Conservation (phyloP, 2,113 vertebrate genomes). For the Otis tarda region DNA sequence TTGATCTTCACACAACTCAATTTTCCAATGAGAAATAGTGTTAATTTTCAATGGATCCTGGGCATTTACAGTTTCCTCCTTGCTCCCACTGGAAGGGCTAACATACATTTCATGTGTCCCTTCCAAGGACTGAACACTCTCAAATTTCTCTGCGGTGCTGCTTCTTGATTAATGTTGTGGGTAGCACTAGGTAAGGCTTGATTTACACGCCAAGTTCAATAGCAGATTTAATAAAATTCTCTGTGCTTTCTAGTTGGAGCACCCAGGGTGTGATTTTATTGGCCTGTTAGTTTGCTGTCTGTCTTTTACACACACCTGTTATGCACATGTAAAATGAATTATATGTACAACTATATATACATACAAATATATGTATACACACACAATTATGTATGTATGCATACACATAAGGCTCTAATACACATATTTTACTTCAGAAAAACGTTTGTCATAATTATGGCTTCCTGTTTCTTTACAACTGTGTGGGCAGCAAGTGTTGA, state of each 20-base stretch:
- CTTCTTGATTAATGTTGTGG: neutral
- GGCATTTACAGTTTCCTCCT: neutral
- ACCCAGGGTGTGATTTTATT: neutral
- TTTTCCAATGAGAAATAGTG: neutral
- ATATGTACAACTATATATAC: neutral
- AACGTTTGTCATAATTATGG: accelerated
- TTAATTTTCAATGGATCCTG: neutral
- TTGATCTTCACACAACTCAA: neutral
- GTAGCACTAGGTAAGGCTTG: neutral
- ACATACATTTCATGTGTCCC: neutral
- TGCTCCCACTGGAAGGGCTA: neutral
- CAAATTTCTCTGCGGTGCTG: neutral
- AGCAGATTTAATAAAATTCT: constrained; percentile 14
- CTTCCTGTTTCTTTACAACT: neutral
- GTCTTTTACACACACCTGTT: neutral
- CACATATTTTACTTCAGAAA: neutral
- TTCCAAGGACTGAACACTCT: neutral
- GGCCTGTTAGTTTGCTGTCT: neutral
- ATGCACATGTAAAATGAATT: neutral
- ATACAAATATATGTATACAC: neutral
- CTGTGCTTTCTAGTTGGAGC: neutral
- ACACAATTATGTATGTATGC: neutral
- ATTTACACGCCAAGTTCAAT: neutral
- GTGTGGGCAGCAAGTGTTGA: neutral
- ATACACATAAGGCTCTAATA: neutral